Evolutionary conservation across 2,888 invertebrate species (phyloP), one percentile per base, ranked within the genome.

Genomic region (Drosophila planitibia): DNA sequence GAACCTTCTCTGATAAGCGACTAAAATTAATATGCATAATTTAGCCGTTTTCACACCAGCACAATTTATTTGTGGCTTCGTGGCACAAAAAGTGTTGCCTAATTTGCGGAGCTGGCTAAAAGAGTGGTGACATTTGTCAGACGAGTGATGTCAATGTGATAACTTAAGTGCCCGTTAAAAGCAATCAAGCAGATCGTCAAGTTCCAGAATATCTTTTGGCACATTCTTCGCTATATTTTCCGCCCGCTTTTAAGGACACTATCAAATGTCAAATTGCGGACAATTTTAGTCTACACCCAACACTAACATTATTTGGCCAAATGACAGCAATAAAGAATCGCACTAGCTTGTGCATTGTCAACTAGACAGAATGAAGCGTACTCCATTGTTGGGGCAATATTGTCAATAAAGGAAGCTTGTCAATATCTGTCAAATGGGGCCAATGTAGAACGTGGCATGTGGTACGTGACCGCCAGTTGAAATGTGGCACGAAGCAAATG

Each of bases 321-420:
- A 59, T 49, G 53, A 14, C 25, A 67, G 53, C 69, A 53, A 30
- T 32, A 49, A 53, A 66, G 61, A 47, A 52, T 44, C 39, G 52
- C 57, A 61, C 52, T 37, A 47, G 53, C 59, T 44, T 71, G 63
- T 57, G 60, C 53, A 68, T 69, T 79, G 82, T 79, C 67, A 59
- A 69, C 51, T 49, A 72, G 84, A 81, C 79, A 71, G 84, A 76
- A 81, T 85, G 82, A 79, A 82, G 79, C 64, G 78, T 71, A 76
- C 79, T 74, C 59, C 49, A 55, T 60, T 53, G 52, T 49, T 52
- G 41, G 4, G 60, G 32, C 58, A 55, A 78, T 82, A 73, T 72
- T 82, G 76, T 70, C 82, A 76, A 83, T 82, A 82, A 64, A 62
- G 71, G 69, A 7, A 55, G 55, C 55, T 53, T 67, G 61, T 65